Percentiles rank a stretch among this genome's conserved stretches.
Conservation (phyloP, 2,888 invertebrate species). For the Limulus polyphemus region DNA sequence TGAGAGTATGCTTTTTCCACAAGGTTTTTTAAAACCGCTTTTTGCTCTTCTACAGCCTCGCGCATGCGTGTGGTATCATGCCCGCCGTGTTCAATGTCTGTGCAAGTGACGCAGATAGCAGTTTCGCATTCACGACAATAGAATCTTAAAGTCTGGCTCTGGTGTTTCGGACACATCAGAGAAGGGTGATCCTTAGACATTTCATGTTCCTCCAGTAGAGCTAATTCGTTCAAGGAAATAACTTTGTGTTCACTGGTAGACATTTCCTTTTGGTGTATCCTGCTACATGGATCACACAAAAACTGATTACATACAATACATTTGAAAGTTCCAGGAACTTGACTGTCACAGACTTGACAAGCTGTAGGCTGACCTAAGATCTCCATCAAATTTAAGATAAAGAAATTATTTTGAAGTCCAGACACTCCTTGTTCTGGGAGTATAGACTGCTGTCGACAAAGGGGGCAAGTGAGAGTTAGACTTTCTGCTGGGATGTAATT, state of each 20-base stretch:
- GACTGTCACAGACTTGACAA: constrained; percentile 31
- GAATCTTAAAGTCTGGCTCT: constrained; percentile 30
- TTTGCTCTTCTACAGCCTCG: constrained; percentile 40
- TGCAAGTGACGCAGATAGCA: constrained; percentile 41
- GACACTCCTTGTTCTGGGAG: constrained; percentile 39
- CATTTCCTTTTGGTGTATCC: constrained; percentile 28
- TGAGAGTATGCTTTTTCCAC: constrained; percentile 34
- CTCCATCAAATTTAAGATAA: constrained; percentile 17
- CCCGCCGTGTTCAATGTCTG: constrained; percentile 40
- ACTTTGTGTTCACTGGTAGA: constrained; percentile 9
- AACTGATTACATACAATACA: constrained; percentile 34
- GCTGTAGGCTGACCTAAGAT: constrained; percentile 24
- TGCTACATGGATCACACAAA: constrained; percentile 33
- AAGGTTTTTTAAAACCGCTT: constrained; percentile 30
- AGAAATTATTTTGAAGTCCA: constrained; percentile 17
- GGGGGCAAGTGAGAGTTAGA: constrained; percentile 41
- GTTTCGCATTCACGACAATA: constrained; percentile 43
- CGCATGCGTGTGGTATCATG: constrained; percentile 37
- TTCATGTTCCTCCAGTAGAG: constrained; percentile 13
- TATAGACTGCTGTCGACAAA: constrained; percentile 42
- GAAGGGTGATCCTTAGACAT: constrained; percentile 6
- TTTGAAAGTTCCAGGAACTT: constrained; percentile 30
- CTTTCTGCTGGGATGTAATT: constrained; percentile 40
- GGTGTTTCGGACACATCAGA: constrained; percentile 15
- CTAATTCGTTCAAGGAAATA: constrained; percentile 9